phyloP scores from a whole-genome alignment of 1,140 invertebrate species.

The Rhagoletis pomonella region DNA sequence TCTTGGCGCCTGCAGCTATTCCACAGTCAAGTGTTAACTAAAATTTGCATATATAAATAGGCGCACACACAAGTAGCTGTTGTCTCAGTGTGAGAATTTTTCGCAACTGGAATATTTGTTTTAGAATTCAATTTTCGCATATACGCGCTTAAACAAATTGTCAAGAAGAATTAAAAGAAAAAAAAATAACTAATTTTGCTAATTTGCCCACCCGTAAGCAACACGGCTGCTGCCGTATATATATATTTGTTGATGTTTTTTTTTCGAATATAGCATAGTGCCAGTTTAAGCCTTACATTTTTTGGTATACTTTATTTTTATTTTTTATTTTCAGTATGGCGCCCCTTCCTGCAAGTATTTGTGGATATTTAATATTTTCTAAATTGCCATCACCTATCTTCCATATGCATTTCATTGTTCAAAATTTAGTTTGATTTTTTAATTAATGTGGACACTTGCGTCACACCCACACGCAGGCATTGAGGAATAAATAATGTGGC shows the following conservation, averaged over 20 bases:
- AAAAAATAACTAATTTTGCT: too few species aligned
- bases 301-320: too few species aligned
- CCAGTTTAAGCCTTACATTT: too few species aligned
- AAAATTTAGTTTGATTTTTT: background rate
- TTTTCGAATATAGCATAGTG: background rate
- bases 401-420: background rate
- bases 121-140: background rate
- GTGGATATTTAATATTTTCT: too few species aligned
- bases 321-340: background rate
- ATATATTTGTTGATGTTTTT: background rate
- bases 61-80: background rate
- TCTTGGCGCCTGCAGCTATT: constrained; percentile 10
- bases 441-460: background rate
- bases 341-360: too few species aligned
- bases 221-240: background rate
- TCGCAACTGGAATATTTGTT: background rate
- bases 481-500: background rate
- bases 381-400: too few species aligned
- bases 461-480: background rate
- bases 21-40: constrained; percentile 18
- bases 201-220: constrained; percentile 28
- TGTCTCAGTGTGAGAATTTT: background rate
- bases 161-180: background rate
- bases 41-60: constrained; percentile 2
- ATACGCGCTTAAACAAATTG: background rate